Evolutionary conservation across 2,888 invertebrate genomes (phyloP), one percentile per base, ranked within the genome.

Genomic region (Lapara coniferarum): DNA sequence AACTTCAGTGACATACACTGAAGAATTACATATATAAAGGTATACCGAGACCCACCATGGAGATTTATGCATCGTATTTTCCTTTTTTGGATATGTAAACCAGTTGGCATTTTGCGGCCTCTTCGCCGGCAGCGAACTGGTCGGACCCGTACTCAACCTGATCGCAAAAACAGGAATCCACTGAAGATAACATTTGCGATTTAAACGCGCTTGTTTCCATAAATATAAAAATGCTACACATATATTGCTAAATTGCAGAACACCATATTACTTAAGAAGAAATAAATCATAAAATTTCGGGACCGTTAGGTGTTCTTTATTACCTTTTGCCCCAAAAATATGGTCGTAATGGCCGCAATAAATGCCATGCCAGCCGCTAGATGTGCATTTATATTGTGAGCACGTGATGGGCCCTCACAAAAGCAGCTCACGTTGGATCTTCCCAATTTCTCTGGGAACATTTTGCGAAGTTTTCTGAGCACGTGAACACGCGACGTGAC

Each of bases 371-470:
- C 49, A 46, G 49, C 63, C 63, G 49, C 49, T 12, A 63, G 63
- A 63, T 63, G 63, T 63, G 46, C 63, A 49, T 63, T 63, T 63
- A 63, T 63, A 63, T 63, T 63, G 49, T 46, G 19, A 52, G 52
- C 66, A 66, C 66, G 66, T 66, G 66, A 53, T 16, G 49, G 25
- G 49, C 16, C 53, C n/a, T 66, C 52, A 53, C 16, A 58, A 72
- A 73, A 52, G 63, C 78, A 58, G 44, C 71, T 75, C 79, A 79
- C 80, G 78, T 80, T 75, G 74, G 71, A 75, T 75, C 74, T 75
- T 79, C 63, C 71, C 76, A 74, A 76, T 75, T 80, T 77, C 75
- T 77, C 74, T 69, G 72, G 63, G 72, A 74, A 69, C 67, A 69
- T 72, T 72, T 68, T 66, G 67, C 70, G 69, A 74, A 76, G 70